These are phyloP conservation scores for Erythrolamprus reginae DNA, from an alignment of 2,113 vertebrate species.

Conservation along the genomic window DNA sequence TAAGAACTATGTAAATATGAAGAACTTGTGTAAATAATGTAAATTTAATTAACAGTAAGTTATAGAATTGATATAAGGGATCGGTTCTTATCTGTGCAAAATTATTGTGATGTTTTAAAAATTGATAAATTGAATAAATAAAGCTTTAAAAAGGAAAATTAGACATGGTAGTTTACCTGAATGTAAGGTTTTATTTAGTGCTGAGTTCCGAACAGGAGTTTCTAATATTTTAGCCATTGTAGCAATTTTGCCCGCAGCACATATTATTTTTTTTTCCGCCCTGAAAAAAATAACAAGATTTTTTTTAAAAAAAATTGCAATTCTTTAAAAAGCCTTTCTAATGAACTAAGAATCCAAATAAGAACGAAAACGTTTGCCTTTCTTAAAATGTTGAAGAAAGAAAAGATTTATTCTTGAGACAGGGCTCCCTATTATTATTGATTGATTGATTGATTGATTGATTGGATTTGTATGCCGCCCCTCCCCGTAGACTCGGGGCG, in stretches of 20 bases:
- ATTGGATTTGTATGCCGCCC: too few species aligned
- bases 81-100: too few species aligned
- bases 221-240: constrained; percentile 91
- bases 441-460: too few species aligned
- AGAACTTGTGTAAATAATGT: too few species aligned
- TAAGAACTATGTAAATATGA: too few species aligned
- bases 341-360: background rate
- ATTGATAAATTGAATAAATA: too few species aligned
- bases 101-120: too few species aligned
- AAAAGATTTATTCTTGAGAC: background rate
- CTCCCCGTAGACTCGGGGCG: too few species aligned
- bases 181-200: constrained; percentile 50
- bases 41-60: too few species aligned
- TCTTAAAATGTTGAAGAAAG: background rate
- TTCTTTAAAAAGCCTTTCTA: background rate
- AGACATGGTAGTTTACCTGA: constrained; percentile 49
- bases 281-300: constrained; percentile 64
- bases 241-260: constrained; percentile 88
- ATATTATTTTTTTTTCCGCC: constrained; percentile 93
- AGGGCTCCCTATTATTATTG: too few species aligned
- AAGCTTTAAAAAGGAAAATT: too few species aligned
- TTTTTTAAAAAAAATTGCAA: background rate
- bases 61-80: too few species aligned
- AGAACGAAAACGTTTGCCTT: background rate
- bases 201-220: constrained; percentile 71